These are phyloP conservation scores for Drosophila imparisetae DNA, from an alignment of 2,888 invertebrate species.

Conservation along the genomic window DNA sequence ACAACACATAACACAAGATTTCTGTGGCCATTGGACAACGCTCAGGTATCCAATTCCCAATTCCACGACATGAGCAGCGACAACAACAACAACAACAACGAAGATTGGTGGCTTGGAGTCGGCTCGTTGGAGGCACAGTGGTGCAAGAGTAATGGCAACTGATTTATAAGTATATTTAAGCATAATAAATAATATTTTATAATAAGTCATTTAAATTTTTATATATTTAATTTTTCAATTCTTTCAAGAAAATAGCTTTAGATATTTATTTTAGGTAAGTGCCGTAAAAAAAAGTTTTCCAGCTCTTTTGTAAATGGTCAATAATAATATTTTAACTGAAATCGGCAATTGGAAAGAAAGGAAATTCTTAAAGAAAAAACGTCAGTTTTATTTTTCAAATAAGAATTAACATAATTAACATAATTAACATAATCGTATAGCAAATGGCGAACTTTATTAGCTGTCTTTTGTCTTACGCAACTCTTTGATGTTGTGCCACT, in stretches of 20 bases:
- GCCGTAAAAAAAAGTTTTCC: background rate
- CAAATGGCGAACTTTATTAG: slow-evolving; percentile 4
- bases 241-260: background rate
- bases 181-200: background rate
- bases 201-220: background rate
- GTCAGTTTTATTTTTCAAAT: no score
- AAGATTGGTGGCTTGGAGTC: slow-evolving; percentile 23
- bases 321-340: background rate
- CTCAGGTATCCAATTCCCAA: slow-evolving; percentile 74
- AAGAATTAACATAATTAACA: no score
- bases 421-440: background rate
- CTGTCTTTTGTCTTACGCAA: background rate
- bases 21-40: slow-evolving; percentile 71
- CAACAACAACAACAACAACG: slow-evolving; percentile 39
- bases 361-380: no score
- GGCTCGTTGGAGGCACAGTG: slow-evolving; percentile 39
- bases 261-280: background rate
- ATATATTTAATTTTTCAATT: background rate
- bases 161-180: background rate
- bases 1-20: slow-evolving; percentile 39
- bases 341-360: background rate
- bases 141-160: background rate
- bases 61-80: slow-evolving; percentile 65
- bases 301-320: background rate
- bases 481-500: slow-evolving; percentile 40